Conservation (phyloP, 2,113 vertebrate species). For the Bos javanicus region DNA sequence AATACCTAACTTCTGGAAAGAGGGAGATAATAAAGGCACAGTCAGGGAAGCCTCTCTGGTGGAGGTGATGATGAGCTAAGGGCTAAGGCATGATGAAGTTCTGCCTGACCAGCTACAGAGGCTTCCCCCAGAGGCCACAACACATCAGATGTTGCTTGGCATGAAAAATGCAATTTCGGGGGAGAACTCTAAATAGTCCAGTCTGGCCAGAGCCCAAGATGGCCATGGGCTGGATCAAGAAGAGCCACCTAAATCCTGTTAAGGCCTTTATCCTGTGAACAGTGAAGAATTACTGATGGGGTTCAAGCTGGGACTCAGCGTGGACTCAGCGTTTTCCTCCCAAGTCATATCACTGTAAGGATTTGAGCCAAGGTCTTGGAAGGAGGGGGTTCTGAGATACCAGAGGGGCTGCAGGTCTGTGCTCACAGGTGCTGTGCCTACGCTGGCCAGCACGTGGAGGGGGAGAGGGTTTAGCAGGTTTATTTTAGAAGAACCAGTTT, state of each 20-base stretch:
- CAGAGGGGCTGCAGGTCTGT: not conserved
- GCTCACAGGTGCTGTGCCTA: not conserved
- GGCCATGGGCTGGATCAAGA: too few relatives aligned
- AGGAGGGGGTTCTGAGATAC: not conserved
- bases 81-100: not conserved
- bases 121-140: not conserved
- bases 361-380: not conserved
- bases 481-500: not conserved
- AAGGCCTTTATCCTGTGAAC: not conserved
- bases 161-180: not conserved
- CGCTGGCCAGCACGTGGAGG: rapidly evolving
- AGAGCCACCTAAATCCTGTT: not conserved
- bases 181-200: not conserved
- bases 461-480: not conserved
- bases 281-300: not conserved
- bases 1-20: not conserved
- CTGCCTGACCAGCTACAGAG: not conserved
- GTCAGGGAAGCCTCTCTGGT: not conserved
- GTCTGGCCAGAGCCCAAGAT: not conserved
- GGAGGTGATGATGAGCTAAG: not conserved
- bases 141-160: not conserved
- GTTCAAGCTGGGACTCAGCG: not conserved
- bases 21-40: not conserved
- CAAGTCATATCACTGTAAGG: not conserved
- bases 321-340: not conserved